Base-by-base conservation (phyloP, 2,797 vertebrate genomes). In the Gymnoscopelus microlampas region DNA sequence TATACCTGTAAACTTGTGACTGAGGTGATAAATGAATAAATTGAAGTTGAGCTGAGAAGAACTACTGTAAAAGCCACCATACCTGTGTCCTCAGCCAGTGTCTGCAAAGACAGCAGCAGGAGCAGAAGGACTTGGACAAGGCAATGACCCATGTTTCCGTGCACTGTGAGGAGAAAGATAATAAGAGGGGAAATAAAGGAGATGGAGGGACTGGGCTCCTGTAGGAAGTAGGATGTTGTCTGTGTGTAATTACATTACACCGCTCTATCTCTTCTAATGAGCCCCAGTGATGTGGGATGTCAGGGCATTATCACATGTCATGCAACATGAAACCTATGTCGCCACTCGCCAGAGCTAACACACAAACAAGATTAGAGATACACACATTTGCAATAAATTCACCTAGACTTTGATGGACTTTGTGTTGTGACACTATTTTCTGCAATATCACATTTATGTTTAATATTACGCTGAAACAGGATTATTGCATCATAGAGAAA, bases 131-230 rank as follows among this genome's bases (percentile, higher is more conserved):
- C 68, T 65, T 68, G 89, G 84, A 92, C 78, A 44, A 90, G 68
- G 80, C 89, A 85, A 70, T 74, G 76, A 91, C 83, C 94, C 94
- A 95, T 94, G 92, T 84, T 89, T 92, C 89, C 88, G 89, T 90
- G 90, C 91, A 82, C 93, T 94, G 81, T 64, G 70, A 65, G 69
- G 19, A 67, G 6, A 77, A 48, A 8, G 53, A 19, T 26, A 66
- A 54, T 23, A 23, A 70, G 7, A 48, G 23, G 19, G 63, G 23
- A 47, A 24, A 29, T 72, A 63, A 76, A 60, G 59, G 32, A 68
- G 68, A 71, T 81, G 67, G 81, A 10, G 80, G 71, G 64, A 80
- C 74, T 63, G 47, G 76, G 81, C 66, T 44, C 47, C 7, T 49
- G 63, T 50, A 73, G 48, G 50, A 63, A 60, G 71, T 60, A 69